Base-by-base conservation (phyloP, 2,113 vertebrate species). In the Sander vitreus region DNA sequence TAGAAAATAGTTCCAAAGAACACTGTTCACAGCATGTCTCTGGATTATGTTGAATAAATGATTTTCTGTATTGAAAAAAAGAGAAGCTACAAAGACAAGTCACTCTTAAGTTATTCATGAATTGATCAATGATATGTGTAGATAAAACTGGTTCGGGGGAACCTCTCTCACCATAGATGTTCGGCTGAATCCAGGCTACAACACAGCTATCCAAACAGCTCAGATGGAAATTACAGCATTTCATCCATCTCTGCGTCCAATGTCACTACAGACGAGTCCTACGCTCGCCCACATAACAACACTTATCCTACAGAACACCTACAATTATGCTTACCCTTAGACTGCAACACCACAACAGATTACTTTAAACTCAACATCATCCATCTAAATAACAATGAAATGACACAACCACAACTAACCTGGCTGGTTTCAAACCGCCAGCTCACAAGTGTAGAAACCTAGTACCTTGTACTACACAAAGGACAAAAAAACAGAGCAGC, bases 321-420 rank as follows among this genome's bases (percentile, higher is more conserved):
- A 75, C 55, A 84, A 60, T 72, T 47, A 81, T 5, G 14, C 43
- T 74, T 18, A 48, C 10, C 33, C 70, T 51, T n/a, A 39, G 77
- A 16, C 73, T 55, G 27, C 66, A 30, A 25, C 73, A 57, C 19
- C 36, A 60, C 73, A 16, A 16, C 48, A 48, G 36, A 45, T 77
- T 55, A 16, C 33, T 25, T 54, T 60, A 39, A 80, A 27, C 25
- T 21, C 45, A n/a, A 54, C 27, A n/a, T 10, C 48, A 39, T 19
- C 39, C 23, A 58, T 48, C 25, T 72, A 14, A 21, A 14, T 1
- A 33, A 48, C 9, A n/a, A 33, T 5, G 6, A 54, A 21, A 64
- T 3, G 1, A 33, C 12, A 66, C 45, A 66, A 33, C 25, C 9
- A 5, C 5, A 2, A 12, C 18, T 54, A 25, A 57, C 67, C 12